Base-by-base conservation (phyloP, 2,797 vertebrate genomes). In the Enteromius anoplus region DNA sequence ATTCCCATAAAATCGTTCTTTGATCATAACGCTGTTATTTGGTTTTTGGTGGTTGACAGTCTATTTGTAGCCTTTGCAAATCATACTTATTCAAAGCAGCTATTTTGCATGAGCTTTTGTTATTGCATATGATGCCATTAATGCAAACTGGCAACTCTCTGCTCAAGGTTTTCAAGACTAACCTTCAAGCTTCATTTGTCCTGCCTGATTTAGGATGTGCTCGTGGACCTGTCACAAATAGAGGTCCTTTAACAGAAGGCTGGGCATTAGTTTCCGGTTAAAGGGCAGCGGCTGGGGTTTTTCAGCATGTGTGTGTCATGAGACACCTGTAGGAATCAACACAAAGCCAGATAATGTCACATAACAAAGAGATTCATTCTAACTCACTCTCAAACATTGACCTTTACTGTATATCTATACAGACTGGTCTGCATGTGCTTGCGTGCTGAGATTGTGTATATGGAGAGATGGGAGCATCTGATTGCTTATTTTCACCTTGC, bases 31-130 rank as follows among this genome's bases (percentile, higher is more conserved):
- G 12, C 45, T 62, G 34, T 55, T 3, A 79, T 86, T 85, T 84
- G 81, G 4, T 73, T 85, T 85, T 84, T 37, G 47, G 69, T 77
- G 26, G 45, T 66, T 64, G 75, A 76, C 80, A 69, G 69, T 42
- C 79, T 78, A 70, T 77, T 85, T 83, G 85, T 82, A 80, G 75
- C 68, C 55, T 51, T 85, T 87, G 85, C 82, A 88, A 87, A 88
- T 87, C 2, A 60, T 49, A 23, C 65, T 81, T 71, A 88, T 85
- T 79, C 81, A 88, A 88, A 88, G 78, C 23, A 2, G 40, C 17
- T 68, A n/a, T 45, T 88, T 87, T 88, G 82, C 87, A 84, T 88
- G 55, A 12, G 75, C 60, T 81, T 75, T 85, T 84, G 80, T 78
- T 45, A 72, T 75, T 62, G 75, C 19, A 21, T 58, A 71, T 86